phyloP scores from a whole-genome alignment of 2,797 vertebrate species.

The Diglossa cyanea region DNA sequence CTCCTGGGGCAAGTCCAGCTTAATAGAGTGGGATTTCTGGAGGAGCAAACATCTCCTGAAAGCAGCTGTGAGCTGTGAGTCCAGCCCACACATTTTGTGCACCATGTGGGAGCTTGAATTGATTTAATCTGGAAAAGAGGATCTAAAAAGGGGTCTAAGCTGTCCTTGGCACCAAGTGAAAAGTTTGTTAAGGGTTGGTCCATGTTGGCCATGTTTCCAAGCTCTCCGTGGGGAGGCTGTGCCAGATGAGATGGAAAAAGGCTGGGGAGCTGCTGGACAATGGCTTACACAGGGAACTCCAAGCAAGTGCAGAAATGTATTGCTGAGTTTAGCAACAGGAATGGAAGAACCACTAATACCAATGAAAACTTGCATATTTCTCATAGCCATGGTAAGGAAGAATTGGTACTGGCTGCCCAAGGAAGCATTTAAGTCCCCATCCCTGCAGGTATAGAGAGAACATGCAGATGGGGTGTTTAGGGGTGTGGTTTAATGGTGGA shows the following conservation, averaged over 20 bases:
- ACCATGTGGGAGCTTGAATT: neutral
- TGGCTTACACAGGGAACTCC: neutral
- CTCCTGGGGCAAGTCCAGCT: neutral
- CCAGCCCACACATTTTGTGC: neutral
- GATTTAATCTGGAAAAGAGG: neutral
- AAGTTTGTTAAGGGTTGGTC: neutral
- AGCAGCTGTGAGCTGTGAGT: neutral
- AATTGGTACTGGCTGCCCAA: neutral
- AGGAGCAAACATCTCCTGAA: neutral
- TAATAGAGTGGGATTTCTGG: fast-evolving
- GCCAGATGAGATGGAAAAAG: neutral
- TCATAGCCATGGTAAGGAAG: neutral
- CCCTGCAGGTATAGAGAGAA: neutral
- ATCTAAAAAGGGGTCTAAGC: neutral
- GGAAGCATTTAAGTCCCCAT: too few relatives aligned
- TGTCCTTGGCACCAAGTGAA: neutral
- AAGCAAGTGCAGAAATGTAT: neutral
- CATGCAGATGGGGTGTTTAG: fast-evolving
- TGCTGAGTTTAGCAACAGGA: neutral
- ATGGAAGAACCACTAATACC: fast-evolving
- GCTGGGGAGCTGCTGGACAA: neutral
- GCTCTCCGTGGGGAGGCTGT: fast-evolving
- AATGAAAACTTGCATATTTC: neutral
- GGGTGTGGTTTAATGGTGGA: neutral
- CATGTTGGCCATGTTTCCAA: neutral